A percentile compares a stretch with the other conserved stretches of the same genome.
Evolutionary conservation across 2,113 vertebrate genomes (phyloP).

Genomic region (Gavia stellata): DNA sequence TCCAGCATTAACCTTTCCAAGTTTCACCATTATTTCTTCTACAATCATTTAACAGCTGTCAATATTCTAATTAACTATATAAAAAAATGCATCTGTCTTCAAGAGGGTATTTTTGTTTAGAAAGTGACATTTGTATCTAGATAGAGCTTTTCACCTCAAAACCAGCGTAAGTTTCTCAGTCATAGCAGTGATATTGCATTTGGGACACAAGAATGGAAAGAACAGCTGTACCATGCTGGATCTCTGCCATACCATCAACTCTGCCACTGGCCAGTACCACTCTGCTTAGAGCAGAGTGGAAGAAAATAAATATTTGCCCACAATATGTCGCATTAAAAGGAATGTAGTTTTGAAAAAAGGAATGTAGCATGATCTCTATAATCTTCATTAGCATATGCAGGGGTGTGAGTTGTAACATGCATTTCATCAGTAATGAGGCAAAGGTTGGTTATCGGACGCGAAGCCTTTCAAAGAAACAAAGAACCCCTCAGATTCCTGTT

Average conservation of each 20-base stretch:
- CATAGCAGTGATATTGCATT: neutral
- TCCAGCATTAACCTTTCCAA: neutral
- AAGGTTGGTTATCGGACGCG: no score
- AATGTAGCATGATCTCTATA: no score
- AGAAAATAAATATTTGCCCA: neutral
- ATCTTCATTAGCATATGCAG: no score
- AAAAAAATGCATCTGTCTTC: neutral
- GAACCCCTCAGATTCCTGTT: no score
- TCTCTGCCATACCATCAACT: neutral
- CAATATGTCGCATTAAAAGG: no score
- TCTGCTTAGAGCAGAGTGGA: neutral
- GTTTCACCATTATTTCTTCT: neutral
- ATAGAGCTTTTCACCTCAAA: constrained; percentile 18
- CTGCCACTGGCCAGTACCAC: neutral
- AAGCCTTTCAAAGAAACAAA: no score
- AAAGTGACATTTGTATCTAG: neutral
- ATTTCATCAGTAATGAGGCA: no score
- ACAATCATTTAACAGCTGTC: neutral
- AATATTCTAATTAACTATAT: neutral
- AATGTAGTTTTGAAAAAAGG: no score
- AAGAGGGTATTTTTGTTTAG: neutral
- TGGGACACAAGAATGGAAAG: neutral
- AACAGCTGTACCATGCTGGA: neutral
- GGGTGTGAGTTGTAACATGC: no score
- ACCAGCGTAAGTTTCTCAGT: neutral